Evolutionary conservation across 2,797 vertebrate genomes (phyloP).

Genomic region (Anolis apletophallus): DNA sequence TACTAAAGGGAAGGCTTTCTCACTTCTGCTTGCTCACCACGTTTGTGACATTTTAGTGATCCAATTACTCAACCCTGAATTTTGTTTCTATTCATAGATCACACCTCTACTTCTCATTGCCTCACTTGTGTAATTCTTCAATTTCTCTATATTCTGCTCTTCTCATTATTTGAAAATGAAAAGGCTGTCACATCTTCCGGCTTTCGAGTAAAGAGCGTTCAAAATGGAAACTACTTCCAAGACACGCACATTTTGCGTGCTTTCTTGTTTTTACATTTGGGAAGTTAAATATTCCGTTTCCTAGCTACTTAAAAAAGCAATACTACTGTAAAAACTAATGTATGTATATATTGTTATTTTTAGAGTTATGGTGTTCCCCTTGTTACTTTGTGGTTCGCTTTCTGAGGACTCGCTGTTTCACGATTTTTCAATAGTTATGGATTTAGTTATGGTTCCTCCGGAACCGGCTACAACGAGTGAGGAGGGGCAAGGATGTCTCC

Average conservation of each 20-base stretch:
- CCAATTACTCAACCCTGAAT: no score
- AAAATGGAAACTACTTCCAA: not conserved
- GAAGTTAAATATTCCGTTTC: not conserved
- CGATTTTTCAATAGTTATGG: no score
- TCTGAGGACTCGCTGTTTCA: no score
- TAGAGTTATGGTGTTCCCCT: no score
- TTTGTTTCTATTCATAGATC: no score
- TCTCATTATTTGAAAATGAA: not conserved
- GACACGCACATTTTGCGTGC: not conserved
- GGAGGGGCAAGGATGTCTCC: no score
- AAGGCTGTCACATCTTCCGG: not conserved
- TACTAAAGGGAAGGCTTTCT: not conserved
- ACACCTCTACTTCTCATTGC: no score
- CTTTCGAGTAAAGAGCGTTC: not conserved
- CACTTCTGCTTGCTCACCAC: not conserved
- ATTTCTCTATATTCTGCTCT: not conserved
- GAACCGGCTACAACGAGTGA: no score
- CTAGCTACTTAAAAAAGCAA: not conserved
- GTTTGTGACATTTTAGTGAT: no score
- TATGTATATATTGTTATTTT: no score
- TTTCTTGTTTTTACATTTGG: not conserved
- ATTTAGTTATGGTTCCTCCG: no score
- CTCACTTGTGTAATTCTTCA: not conserved
- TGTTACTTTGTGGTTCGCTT: no score
- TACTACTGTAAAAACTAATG: not conserved